A percentile compares a stretch with the other conserved stretches of the same genome.
Evolutionary conservation across 2,797 vertebrate species (phyloP).

Genomic region (Clarias platycephalus): DNA sequence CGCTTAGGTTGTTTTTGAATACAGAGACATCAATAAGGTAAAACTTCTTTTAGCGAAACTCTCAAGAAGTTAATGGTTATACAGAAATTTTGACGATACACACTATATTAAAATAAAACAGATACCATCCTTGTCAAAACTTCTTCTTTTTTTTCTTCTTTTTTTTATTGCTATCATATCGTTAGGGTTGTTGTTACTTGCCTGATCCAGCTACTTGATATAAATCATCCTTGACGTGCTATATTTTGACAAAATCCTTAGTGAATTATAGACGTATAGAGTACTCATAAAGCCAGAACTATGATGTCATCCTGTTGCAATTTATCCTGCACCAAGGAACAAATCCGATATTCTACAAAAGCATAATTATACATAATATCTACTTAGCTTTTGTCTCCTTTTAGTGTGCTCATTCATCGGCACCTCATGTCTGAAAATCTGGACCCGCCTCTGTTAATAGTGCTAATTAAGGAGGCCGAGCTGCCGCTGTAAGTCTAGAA

Average conservation of each 20-base stretch:
- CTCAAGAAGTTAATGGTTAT: background rate
- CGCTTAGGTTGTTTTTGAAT: background rate
- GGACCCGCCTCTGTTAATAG: background rate
- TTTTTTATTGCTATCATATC: background rate
- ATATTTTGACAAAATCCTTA: background rate
- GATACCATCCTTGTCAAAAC: no score
- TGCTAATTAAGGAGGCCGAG: conserved; percentile 1
- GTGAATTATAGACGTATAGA: background rate
- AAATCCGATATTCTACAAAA: background rate
- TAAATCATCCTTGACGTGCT: background rate
- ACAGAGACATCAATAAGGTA: background rate
- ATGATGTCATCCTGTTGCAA: background rate
- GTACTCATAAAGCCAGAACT: background rate
- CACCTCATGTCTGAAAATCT: background rate
- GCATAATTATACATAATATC: background rate
- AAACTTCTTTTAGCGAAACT: background rate
- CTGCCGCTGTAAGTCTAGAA: conserved; percentile 25
- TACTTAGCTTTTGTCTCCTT: background rate
- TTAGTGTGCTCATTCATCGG: background rate
- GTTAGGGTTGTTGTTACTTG: background rate
- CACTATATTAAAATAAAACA: background rate
- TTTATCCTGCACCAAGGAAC: background rate
- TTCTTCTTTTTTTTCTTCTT: no score
- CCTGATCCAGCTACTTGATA: background rate
- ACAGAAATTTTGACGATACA: background rate